A percentile compares a stretch with the other conserved stretches of the same genome.
phyloP scores from a whole-genome alignment of 2,797 vertebrate genomes.

The Moxostoma hubbsi region DNA sequence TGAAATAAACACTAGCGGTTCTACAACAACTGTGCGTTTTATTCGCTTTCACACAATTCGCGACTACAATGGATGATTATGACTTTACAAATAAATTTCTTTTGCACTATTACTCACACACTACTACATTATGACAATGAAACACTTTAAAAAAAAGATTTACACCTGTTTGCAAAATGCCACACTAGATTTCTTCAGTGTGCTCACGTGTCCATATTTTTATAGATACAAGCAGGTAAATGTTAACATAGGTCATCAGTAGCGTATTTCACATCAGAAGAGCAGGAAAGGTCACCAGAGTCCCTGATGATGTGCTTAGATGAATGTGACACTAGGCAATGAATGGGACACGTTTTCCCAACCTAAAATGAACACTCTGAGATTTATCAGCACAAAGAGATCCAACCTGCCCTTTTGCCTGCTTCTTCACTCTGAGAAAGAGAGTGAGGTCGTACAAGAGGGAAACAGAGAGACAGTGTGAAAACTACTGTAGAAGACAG shows the following conservation, averaged over 20 bases:
- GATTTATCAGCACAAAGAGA: slow-evolving; percentile 28
- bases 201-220: not conserved
- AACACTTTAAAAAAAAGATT: too few relatives aligned
- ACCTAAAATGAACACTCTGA: slow-evolving; percentile 13
- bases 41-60: too few relatives aligned
- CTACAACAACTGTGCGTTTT: too few relatives aligned
- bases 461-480: not conserved
- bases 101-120: too few relatives aligned
- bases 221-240: not conserved
- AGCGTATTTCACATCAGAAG: slow-evolving; percentile 23
- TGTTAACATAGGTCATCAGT: not conserved
- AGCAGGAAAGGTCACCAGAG: slow-evolving; percentile 39
- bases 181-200: slow-evolving; percentile 8
- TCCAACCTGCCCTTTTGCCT: slow-evolving; percentile 34
- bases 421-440: slow-evolving; percentile 9
- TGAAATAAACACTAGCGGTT: too few relatives aligned
- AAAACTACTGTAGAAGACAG: not conserved
- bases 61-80: too few relatives aligned
- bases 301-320: slow-evolving; percentile 27
- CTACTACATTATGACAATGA: too few relatives aligned
- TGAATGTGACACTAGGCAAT: slow-evolving; percentile 9
- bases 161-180: not conserved
- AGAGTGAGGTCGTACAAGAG: not conserved
- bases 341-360: slow-evolving; percentile 34
- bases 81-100: too few relatives aligned